Evolutionary conservation across 2,888 invertebrate genomes (phyloP).

Genomic region (Gisinianus flammeolus): DNA sequence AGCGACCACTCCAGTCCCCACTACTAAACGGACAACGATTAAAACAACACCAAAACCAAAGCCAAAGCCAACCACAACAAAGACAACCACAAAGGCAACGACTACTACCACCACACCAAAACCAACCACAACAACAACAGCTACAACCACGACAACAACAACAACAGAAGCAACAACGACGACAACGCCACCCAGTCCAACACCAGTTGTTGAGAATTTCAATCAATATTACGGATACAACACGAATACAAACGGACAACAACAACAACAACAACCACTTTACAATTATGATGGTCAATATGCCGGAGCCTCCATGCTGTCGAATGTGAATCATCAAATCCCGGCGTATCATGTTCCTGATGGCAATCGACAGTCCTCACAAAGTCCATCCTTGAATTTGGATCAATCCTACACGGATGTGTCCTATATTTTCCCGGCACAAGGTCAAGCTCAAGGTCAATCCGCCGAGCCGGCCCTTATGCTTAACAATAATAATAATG

Average conservation of each 20-base stretch:
- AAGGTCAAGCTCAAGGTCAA: background rate
- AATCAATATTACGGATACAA: conserved; percentile 30
- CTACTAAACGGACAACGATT: conserved; percentile 3
- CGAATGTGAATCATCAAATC: background rate
- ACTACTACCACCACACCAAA: conserved; percentile 29
- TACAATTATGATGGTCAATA: background rate
- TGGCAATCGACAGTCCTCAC: conserved; percentile 43
- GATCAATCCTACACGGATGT: conserved; percentile 39
- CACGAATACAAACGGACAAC: conserved; percentile 26
- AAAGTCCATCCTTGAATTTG: background rate
- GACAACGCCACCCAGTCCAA: conserved; percentile 39
- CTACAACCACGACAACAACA: conserved; percentile 31
- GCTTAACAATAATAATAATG: conserved; percentile 9
- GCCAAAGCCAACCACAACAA: conserved; percentile 20
- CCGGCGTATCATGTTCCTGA: background rate
- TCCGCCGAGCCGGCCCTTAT: conserved; percentile 25
- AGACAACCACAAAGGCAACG: conserved; percentile 37
- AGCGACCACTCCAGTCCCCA: conserved; percentile 12
- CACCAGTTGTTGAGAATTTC: conserved; percentile 13
- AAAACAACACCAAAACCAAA: conserved; percentile 22
- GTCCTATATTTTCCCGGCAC: conserved; percentile 26
- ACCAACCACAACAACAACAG: conserved; percentile 27
- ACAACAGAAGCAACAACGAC: conserved; percentile 46
- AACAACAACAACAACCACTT: conserved; percentile 36
- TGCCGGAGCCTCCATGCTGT: too few species aligned